Evolutionary conservation across 1,140 invertebrate species (phyloP).

Genomic region (Heliconius eleuchia): DNA sequence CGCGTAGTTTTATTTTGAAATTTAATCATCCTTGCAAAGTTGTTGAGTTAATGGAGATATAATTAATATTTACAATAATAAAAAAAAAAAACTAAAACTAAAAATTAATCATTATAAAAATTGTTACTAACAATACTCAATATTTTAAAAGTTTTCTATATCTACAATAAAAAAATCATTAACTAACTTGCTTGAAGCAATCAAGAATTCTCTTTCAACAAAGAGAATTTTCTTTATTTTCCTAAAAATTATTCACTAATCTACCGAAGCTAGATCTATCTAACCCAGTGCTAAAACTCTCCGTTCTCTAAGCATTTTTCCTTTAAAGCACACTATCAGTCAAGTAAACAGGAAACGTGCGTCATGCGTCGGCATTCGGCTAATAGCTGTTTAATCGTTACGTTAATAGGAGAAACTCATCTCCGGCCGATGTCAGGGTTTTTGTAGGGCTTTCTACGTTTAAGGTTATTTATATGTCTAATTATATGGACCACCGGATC

Average conservation of each 20-base stretch:
- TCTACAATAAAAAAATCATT: too few relatives aligned
- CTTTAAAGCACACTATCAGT: slow-evolving; percentile 42
- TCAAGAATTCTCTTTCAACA: too few relatives aligned
- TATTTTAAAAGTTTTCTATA: neutral
- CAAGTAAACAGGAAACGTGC: slow-evolving; percentile 64
- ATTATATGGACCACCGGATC: slow-evolving; percentile 27
- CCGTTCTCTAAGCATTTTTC: neutral
- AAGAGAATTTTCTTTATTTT: too few relatives aligned
- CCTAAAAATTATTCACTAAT: neutral
- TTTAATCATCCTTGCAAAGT: too few relatives aligned
- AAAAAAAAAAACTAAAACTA: too few relatives aligned
- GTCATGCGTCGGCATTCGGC: slow-evolving; percentile 55
- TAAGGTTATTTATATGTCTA: slow-evolving; percentile 38
- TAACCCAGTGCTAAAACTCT: neutral
- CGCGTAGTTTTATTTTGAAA: too few relatives aligned
- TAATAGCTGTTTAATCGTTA: slow-evolving; percentile 70
- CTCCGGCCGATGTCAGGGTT: slow-evolving; percentile 51
- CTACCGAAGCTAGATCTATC: too few relatives aligned
- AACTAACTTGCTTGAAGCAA: too few relatives aligned
- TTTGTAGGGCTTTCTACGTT: slow-evolving; percentile 56
- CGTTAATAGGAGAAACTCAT: slow-evolving; percentile 72
- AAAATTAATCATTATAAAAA: too few relatives aligned
- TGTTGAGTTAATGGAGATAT: too few relatives aligned
- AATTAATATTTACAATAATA: too few relatives aligned
- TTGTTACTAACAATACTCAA: neutral